These are phyloP conservation scores for Steatocranus sp. DNA, from an alignment of 2,797 vertebrate genomes.

Conservation along the genomic window DNA sequence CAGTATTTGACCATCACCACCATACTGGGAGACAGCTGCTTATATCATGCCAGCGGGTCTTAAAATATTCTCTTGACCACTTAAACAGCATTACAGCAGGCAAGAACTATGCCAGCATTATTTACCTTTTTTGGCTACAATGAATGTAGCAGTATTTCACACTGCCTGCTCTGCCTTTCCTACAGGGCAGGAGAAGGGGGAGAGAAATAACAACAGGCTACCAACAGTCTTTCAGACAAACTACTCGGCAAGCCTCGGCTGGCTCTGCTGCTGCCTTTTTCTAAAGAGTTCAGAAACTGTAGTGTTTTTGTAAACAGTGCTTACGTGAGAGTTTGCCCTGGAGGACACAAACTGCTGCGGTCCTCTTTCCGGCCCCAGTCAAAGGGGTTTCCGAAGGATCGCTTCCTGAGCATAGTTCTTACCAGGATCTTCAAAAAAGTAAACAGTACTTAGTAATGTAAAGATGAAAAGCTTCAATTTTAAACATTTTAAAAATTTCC, in stretches of 20 bases:
- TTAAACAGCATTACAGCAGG: conserved; percentile 18
- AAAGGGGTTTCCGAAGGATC: conserved; percentile 96
- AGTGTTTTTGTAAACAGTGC: conserved; percentile 37
- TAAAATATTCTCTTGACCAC: neutral
- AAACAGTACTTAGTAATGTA: neutral
- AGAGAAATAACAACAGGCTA: conserved; percentile 61
- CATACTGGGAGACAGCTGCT: conserved; percentile 6
- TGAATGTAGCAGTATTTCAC: conserved; percentile 80
- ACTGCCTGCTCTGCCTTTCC: conserved; percentile 82
- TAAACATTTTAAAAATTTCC: neutral
- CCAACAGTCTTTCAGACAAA: conserved; percentile 36
- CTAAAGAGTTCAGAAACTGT: neutral
- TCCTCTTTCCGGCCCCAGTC: conserved; percentile 90
- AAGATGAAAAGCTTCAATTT: neutral
- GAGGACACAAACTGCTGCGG: conserved; percentile 69
- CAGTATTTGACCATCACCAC: neutral
- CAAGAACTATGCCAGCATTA: conserved; percentile 10
- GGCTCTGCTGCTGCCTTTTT: neutral
- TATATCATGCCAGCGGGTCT: conserved; percentile 31
- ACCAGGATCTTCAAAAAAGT: conserved; percentile 85
- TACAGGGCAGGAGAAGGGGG: conserved; percentile 71
- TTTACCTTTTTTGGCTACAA: conserved; percentile 84
- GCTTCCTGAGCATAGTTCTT: conserved; percentile 96
- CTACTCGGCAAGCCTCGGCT: neutral
- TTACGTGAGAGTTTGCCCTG: conserved; percentile 83